These are phyloP conservation scores for Acanthaster planci DNA, from an alignment of 35 echinoderm and acorn worm genomes.

Conservation along the genomic window DNA sequence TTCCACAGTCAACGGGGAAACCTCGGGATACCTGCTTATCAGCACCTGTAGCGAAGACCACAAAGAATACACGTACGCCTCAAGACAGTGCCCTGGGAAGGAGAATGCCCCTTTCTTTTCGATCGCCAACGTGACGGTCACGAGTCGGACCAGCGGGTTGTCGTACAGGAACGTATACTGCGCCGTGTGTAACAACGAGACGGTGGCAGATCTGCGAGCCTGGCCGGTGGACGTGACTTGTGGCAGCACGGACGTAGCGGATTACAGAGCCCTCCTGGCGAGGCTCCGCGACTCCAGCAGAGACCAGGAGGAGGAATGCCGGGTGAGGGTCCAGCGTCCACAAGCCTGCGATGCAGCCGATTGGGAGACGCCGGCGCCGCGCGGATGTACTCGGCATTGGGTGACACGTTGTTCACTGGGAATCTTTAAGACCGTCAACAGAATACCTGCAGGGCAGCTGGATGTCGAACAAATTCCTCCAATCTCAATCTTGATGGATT, in stretches of 20 bases:
- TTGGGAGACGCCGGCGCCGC: too few species aligned
- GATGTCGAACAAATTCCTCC: neutral
- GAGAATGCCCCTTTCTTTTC: neutral
- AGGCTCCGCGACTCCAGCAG: too few species aligned
- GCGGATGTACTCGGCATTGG: too few species aligned
- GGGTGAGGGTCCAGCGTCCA: too few species aligned
- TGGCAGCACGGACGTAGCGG: too few species aligned
- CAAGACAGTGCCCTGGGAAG: neutral
- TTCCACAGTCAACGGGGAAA: neutral
- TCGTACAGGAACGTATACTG: slow-evolving; percentile 10
- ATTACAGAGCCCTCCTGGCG: too few species aligned
- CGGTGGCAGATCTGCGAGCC: neutral
- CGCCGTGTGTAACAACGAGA: slow-evolving; percentile 7
- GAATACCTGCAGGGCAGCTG: neutral
- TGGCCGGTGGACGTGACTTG: neutral
- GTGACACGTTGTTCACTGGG: too few species aligned
- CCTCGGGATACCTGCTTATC: neutral
- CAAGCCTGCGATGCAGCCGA: too few species aligned
- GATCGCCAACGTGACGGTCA: slow-evolving; percentile 3
- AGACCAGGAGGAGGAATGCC: too few species aligned
- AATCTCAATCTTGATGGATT: slow-evolving; percentile 34
- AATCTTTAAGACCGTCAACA: too few species aligned
- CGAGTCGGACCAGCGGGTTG: neutral
- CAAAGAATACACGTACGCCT: neutral
- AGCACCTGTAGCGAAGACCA: neutral